A percentile compares a stretch with the other conserved stretches of the same genome.
Evolutionary conservation across 2,888 invertebrate genomes (phyloP).

Genomic region (Drosophila melanosoma): DNA sequence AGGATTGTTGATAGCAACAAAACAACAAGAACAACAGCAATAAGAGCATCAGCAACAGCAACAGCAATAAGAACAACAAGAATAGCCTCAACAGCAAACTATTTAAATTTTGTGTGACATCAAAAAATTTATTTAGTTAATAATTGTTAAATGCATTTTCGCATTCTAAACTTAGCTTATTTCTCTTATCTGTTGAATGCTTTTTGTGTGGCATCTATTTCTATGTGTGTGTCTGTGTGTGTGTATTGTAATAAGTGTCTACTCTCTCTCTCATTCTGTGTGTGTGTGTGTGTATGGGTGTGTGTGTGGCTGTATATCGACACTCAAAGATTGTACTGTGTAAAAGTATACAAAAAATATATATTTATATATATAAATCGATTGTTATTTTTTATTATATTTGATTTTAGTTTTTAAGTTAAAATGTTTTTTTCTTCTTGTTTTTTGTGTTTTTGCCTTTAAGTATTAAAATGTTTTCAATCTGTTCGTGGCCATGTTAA

Average conservation of each 20-base stretch:
- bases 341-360: slow-evolving; percentile 1
- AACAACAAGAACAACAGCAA: slow-evolving; percentile 19
- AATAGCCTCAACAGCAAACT: slow-evolving; percentile 5
- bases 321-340: slow-evolving; percentile 5
- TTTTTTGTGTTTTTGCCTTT: background rate
- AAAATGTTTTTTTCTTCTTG: background rate
- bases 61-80: slow-evolving; percentile 22
- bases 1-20: slow-evolving; percentile 32
- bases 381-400: slow-evolving; percentile 3
- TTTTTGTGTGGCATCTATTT: slow-evolving; percentile 22
- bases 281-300: background rate
- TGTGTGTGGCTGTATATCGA: slow-evolving; percentile 9
- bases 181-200: slow-evolving; percentile 13
- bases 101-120: slow-evolving; percentile 25
- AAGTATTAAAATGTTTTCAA: slow-evolving; percentile 19
- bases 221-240: slow-evolving; percentile 11
- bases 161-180: slow-evolving; percentile 17
- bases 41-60: slow-evolving; percentile 18
- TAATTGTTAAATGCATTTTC: slow-evolving; percentile 28
- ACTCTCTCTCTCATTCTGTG: background rate
- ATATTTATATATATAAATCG: background rate
- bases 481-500: slow-evolving; percentile 23
- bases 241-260: slow-evolving; percentile 24
- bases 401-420: slow-evolving; percentile 33
- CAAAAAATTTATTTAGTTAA: slow-evolving; percentile 30